Evolutionary conservation across 2,888 invertebrate species (phyloP), one percentile per base, ranked within the genome.

Genomic region (Anoplius nigerrimus): DNA sequence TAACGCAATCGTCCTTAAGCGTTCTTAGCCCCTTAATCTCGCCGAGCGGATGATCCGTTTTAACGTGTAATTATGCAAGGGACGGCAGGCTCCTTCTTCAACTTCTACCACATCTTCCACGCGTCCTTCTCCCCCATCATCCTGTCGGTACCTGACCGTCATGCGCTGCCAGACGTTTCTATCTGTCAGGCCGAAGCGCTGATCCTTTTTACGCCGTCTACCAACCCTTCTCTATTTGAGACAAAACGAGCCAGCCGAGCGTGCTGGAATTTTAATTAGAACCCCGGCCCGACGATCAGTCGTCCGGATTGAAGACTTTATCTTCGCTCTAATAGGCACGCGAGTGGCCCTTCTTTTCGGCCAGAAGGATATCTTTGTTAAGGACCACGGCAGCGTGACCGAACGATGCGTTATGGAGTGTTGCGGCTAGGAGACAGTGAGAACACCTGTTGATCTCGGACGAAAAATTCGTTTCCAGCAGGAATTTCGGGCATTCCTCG

Each of bases 31-130:
- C 34, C 34, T 34, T 34, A 34, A 34, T 34, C 34, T 34, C 34
- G 11, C 11, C 11, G 34, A 34, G 11, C 34, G 34, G 34, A 73
- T 74, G 79, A 79, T 81, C 72, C 74, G 72, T 78, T 82, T 79
- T 67, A 65, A 75, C 66, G 69, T 74, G 71, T 72, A 76, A 79
- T 76, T 78, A 80, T 75, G 75, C 78, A 73, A 71, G 56, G 68
- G 59, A 18, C 51, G 21, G 45, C 45, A 16, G 18, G 48, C 16
- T 8, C 48, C n/a, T 16, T 20, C 48, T 20, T 13, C 42, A 21
- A n/a, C 46, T 43, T 51, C 13, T 51, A n/a, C 46, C n/a, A n/a
- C n/a, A 15, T 21, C 20, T 45, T 20, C 13, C 51, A 51, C 6
- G 22, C 16, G 20, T 21, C 15, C n/a, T 54, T 62, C 20, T 13